Base-by-base conservation (phyloP, 1,140 invertebrate genomes). In the Diploscapter pachys region DNA sequence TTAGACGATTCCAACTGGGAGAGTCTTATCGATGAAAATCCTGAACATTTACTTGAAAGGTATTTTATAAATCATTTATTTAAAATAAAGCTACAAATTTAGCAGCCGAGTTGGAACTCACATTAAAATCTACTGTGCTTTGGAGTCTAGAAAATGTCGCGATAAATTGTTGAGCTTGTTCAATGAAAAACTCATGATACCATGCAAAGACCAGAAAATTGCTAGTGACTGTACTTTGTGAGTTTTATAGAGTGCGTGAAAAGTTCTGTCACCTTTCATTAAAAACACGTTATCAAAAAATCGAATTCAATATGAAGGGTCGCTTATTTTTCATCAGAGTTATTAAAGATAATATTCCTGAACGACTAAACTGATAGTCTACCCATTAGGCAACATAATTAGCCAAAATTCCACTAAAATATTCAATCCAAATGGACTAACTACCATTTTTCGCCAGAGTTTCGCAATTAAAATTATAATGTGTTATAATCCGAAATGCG, bases 211-310 rank as follows among this genome's bases (percentile, higher is more conserved):
- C 5, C 11, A 52, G 52, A 68, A 68, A 52, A 55, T 52, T 54
- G 8, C 66, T 8, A 52, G 66, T 54, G 9, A 68, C 13, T 68
- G 66, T 55, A 55, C 66, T 5, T 55, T 55, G 66, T 68, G 49
- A 68, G 66, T 52, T 50, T 52, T 52, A 31, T 31, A 31, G 31
- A 31, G 31, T 31, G 31, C 31, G 31, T 31, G 31, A 31, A 31
- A 31, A 31, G 31, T 31, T 31, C 31, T 31, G 31, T 31, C 31
- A 31, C 31, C 31, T 31, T 31, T 31, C 31, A 31, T 31, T 31
- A 31, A 31, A 31, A 31, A 31, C 31, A 31, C 31, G 31, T 31
- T 31, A 31, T 31, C 31, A 31, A 31, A 31, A 31, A 31, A 31
- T 31, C 31, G 31, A 31, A 31, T 31, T 31, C 31, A 31, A 31